Conservation (phyloP, 2,888 invertebrate species). For the Spialia ferax region DNA sequence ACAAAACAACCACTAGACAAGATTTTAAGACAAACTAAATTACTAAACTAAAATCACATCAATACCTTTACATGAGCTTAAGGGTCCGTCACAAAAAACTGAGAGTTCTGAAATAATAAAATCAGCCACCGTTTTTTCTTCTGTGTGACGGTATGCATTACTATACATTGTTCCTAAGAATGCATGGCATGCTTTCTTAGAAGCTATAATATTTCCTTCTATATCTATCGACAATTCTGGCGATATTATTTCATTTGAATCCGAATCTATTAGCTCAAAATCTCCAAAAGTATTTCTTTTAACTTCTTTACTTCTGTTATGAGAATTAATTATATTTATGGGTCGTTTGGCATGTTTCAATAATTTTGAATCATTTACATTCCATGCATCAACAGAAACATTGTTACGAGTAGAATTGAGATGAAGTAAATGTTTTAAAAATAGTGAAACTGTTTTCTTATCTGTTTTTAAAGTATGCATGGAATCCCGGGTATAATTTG, state of each 20-base stretch:
- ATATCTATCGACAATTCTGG: conserved; percentile 64
- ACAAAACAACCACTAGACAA: conserved; percentile 32
- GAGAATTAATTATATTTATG: background rate
- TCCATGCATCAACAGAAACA: conserved; percentile 35
- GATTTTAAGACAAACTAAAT: conserved; percentile 48
- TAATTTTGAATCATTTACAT: conserved; percentile 45
- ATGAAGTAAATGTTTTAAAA: conserved; percentile 65
- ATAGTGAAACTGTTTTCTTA: conserved; percentile 58
- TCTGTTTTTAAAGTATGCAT: conserved; percentile 10
- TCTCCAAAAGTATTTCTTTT: background rate
- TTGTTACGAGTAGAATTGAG: conserved; percentile 49
- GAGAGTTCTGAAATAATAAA: conserved; percentile 74
- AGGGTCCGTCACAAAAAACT: conserved; percentile 75
- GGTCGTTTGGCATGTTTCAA: background rate
- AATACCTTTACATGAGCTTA: conserved; percentile 74
- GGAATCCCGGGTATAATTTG: conserved; percentile 20
- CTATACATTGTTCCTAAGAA: conserved; percentile 75
- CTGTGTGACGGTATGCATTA: conserved; percentile 60
- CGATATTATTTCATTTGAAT: conserved; percentile 21
- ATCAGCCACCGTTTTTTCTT: conserved; percentile 65
- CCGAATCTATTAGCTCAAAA: conserved; percentile 4
- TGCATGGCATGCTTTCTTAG: conserved; percentile 72
- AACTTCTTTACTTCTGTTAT: background rate
- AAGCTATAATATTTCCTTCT: conserved; percentile 74
- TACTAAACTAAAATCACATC: conserved; percentile 69